Percentiles rank a stretch among this genome's conserved stretches.
Conservation (phyloP, 2,113 vertebrate genomes). For the Pituophis catenifer region DNA sequence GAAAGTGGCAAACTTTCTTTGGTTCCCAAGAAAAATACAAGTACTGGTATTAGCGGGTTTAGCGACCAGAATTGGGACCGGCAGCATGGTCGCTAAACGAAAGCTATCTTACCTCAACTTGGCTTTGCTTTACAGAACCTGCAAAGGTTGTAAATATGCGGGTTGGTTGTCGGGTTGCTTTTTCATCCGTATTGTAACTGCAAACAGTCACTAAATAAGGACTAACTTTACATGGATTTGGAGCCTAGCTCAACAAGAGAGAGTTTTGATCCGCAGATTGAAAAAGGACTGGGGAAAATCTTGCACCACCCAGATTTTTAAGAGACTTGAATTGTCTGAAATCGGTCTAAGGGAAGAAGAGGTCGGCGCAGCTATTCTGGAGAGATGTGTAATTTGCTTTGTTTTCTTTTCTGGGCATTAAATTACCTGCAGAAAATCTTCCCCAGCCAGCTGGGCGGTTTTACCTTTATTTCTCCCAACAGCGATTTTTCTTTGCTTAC, state of each 20-base stretch:
- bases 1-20: not conserved
- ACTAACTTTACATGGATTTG: not conserved
- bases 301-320: not conserved
- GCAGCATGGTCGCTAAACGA: not conserved
- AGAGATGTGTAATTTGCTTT: not conserved
- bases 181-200: not conserved
- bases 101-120: not conserved
- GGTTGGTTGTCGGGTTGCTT: not conserved
- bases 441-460: not conserved
- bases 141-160: not conserved
- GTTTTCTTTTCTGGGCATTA: not conserved
- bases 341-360: not conserved
- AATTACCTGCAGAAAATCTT: not conserved
- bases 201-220: not conserved
- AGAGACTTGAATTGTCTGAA: not conserved
- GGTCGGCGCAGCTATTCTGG: not conserved
- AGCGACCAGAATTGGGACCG: not conserved
- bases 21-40: not conserved
- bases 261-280: not conserved
- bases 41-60: not conserved
- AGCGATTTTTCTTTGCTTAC: not conserved
- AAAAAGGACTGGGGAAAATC: not conserved
- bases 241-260: not conserved
- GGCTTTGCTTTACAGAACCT: not conserved
- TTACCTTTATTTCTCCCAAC: not conserved